phyloP scores from a whole-genome alignment of 2,797 vertebrate genomes.

The Sebastes baramenuke region DNA sequence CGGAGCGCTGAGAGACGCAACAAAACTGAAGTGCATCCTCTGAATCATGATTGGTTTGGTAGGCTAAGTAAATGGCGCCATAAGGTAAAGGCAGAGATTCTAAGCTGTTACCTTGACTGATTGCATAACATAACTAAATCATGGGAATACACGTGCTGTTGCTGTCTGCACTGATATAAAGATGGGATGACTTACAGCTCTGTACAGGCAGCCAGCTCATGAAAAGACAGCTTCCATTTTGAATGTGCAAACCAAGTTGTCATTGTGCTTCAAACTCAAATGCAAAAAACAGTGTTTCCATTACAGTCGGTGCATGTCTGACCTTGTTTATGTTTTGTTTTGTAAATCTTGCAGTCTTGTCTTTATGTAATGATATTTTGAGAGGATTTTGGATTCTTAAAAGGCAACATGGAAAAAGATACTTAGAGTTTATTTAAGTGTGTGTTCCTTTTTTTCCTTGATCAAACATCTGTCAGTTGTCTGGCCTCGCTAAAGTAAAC shows the following conservation, averaged over 20 bases:
- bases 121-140: background rate
- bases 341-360: background rate
- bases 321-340: constrained; percentile 18
- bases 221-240: background rate
- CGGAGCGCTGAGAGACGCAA: background rate
- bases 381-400: constrained; percentile 1
- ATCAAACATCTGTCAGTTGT: constrained; percentile 62
- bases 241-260: constrained; percentile 7
- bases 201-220: background rate
- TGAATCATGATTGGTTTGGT: background rate
- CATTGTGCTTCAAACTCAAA: constrained; percentile 1
- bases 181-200: background rate
- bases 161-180: background rate
- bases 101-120: background rate
- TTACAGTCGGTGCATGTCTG: background rate
- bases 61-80: background rate
- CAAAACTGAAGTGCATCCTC: background rate
- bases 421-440: constrained; percentile 12
- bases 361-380: constrained; percentile 3
- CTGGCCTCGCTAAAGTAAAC: constrained; percentile 62
- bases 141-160: constrained; percentile 3
- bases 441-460: constrained; percentile 13
- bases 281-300: background rate
- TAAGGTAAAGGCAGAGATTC: background rate
- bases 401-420: background rate